Conservation (phyloP, 2,888 invertebrate genomes). For the Chelonus formosanus region DNA sequence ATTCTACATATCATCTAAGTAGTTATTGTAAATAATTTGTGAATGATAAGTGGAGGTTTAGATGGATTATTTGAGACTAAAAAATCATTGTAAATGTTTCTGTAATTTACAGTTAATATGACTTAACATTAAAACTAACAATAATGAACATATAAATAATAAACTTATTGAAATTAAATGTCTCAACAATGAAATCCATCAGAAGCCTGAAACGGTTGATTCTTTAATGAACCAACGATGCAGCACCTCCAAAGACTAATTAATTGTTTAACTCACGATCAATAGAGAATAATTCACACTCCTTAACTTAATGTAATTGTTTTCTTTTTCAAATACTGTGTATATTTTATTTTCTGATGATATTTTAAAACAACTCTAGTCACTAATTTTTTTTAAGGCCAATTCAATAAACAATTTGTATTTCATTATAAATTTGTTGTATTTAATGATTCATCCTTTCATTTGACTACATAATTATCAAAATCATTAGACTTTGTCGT, state of each 20-base stretch:
- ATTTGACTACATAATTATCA: too few relatives aligned
- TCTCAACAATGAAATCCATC: slow-evolving; percentile 44
- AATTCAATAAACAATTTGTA: too few relatives aligned
- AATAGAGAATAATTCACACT: slow-evolving; percentile 18
- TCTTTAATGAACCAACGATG: slow-evolving; percentile 54
- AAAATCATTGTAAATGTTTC: neutral
- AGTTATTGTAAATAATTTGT: slow-evolving; percentile 36
- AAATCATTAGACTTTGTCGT: too few relatives aligned
- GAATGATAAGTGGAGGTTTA: slow-evolving; percentile 54
- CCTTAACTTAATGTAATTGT: neutral
- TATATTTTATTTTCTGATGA: slow-evolving; percentile 49
- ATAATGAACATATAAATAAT: neutral
- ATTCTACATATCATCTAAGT: slow-evolving; percentile 49
- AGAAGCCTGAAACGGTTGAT: slow-evolving; percentile 61
- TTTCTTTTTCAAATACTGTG: slow-evolving; percentile 22
- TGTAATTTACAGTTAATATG: too few relatives aligned
- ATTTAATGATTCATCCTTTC: too few relatives aligned
- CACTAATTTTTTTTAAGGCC: slow-evolving; percentile 36
- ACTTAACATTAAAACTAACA: too few relatives aligned
- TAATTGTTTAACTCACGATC: slow-evolving; percentile 41
- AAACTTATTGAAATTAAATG: slow-evolving; percentile 5
- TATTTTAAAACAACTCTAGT: slow-evolving; percentile 56
- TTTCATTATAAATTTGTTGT: slow-evolving; percentile 43
- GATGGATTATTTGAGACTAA: slow-evolving; percentile 38
- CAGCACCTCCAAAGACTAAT: slow-evolving; percentile 65